phyloP scores from a whole-genome alignment of 2,797 vertebrate species.

The Setipinna tenuifilis region DNA sequence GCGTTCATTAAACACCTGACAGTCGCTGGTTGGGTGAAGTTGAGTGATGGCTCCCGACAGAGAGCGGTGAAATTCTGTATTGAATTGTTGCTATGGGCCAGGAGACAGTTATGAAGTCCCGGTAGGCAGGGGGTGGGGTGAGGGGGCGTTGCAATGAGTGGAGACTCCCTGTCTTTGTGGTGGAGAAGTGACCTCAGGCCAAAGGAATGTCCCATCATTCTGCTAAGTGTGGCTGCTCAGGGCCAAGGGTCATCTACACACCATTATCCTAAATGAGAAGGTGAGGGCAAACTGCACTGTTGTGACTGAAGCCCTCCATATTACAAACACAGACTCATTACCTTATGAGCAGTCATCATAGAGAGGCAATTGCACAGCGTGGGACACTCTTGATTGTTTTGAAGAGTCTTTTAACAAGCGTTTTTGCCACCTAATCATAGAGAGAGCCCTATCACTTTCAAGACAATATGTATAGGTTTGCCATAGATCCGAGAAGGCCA shows the following conservation, averaged over 20 bases:
- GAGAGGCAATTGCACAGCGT: not conserved
- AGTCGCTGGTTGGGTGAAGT: slow-evolving; percentile 7
- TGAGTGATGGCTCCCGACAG: slow-evolving; percentile 59
- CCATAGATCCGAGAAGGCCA: not conserved
- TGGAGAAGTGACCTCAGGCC: slow-evolving; percentile 29
- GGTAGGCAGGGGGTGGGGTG: too few relatives aligned
- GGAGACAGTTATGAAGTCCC: slow-evolving; percentile 46
- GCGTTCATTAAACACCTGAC: slow-evolving; percentile 60
- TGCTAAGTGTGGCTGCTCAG: slow-evolving; percentile 26
- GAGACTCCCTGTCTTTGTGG: slow-evolving; percentile 33
- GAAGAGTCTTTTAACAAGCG: not conserved
- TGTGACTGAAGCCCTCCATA: not conserved
- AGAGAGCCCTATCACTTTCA: not conserved
- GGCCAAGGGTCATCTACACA: slow-evolving; percentile 53
- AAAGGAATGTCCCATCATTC: slow-evolving; percentile 36
- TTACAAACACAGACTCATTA: slow-evolving; percentile 1
- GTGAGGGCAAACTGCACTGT: not conserved
- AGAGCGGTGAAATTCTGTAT: slow-evolving; percentile 68
- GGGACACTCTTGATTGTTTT: not conserved
- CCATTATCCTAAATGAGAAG: slow-evolving; percentile 40
- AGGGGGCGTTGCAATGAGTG: not conserved
- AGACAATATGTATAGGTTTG: not conserved
- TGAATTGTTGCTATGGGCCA: slow-evolving; percentile 64
- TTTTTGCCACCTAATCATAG: not conserved
- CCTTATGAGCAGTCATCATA: not conserved